Evolutionary conservation across 1,140 invertebrate species (phyloP).

Genomic region (Leptopilina clavipes): DNA sequence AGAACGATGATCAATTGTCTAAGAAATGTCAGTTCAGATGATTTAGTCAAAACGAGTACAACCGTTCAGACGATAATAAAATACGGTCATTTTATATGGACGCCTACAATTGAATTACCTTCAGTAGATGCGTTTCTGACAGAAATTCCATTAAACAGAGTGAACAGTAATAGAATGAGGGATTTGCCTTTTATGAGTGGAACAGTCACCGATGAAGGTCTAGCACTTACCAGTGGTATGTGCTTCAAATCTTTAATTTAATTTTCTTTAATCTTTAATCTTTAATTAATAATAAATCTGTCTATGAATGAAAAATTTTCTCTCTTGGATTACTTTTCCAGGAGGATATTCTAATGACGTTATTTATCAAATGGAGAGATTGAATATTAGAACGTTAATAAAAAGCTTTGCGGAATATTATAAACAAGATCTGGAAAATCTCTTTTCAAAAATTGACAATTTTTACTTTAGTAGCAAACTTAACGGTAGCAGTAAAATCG

Average conservation of each 20-base stretch:
- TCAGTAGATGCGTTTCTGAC: not conserved
- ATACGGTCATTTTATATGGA: not conserved
- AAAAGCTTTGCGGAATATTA: too few species aligned
- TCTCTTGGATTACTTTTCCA: too few species aligned
- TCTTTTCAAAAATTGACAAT: too few species aligned
- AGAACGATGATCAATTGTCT: not conserved
- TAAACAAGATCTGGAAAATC: too few species aligned
- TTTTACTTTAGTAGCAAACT: too few species aligned
- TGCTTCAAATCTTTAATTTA: not conserved
- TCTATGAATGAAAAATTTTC: too few species aligned
- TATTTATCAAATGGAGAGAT: not conserved
- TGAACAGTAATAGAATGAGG: not conserved
- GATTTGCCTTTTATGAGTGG: constrained; percentile 2
- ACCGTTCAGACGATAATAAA: not conserved
- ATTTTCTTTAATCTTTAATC: too few species aligned
- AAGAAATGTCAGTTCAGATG: not conserved
- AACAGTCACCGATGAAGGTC: not conserved
- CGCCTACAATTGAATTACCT: not conserved
- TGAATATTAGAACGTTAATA: too few species aligned
- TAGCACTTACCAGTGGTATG: not conserved
- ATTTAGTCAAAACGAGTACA: not conserved
- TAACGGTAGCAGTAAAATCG: too few species aligned
- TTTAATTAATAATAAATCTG: too few species aligned
- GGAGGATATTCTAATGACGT: too few species aligned
- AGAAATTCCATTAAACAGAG: not conserved